Base-by-base conservation (phyloP, 2,888 invertebrate genomes). In the Cheilosia scutellata region DNA sequence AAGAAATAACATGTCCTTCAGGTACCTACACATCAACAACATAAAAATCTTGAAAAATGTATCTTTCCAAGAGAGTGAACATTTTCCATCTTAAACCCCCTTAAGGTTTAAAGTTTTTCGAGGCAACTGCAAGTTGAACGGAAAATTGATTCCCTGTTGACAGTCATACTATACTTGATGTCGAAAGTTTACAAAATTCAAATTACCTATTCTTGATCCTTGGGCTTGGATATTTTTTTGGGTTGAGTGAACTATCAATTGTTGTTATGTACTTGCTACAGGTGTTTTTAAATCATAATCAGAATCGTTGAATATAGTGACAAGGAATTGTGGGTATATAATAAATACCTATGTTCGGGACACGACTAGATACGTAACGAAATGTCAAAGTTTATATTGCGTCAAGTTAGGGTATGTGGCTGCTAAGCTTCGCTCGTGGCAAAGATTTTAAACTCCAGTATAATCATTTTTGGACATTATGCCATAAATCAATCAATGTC, bases 241-340 rank as follows among this genome's bases (percentile, higher is more conserved):
- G 58, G 58, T 58, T 58, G 40, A 58, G 11, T 58, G 5, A 65
- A 44, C 44, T 44, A 16, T 16, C 44, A 2, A 44, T 6, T 13
- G 16, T 44, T 44, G 0, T n/a, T 5, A n/a, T 4, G 5, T 13
- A 4, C 4, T n/a, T 5, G 13, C 16, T 16, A 6, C 5, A 16
- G 16, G 3, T n/a, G 42, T 5, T 37, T 37, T 37, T 1, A 0
- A 11, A 11, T 37, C 5, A 2, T 13, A n/a, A n/a, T 2, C 44
- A n/a, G 44, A 16, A 13, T 13, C 33, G 42, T n/a, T n/a, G n/a
- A 42, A 42, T n/a, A 33, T 7, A 20, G 20, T 20, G 20, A 20
- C 20, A 20, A 20, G 20, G 20, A 20, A 20, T 20, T 20, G 20
- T 20, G 2, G 20, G 20, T 20, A 20, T 20, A 20, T 2, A 20